Base-by-base conservation (phyloP, 2,797 vertebrate species). In the Pempheris klunzingeri region DNA sequence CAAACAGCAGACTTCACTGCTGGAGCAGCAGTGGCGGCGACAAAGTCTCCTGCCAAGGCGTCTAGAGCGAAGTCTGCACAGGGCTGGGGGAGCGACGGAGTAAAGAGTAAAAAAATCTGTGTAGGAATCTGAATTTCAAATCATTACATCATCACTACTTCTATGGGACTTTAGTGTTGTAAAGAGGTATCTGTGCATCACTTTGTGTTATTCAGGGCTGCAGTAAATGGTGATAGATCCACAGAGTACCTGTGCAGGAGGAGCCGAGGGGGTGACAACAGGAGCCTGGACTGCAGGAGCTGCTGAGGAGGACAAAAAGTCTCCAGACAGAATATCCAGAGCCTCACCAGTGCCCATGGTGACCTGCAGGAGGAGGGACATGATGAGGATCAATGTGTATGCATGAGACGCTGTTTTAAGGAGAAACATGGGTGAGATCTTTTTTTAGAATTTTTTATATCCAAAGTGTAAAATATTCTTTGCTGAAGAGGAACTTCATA, bases 311-410 rank as follows among this genome's bases (percentile, higher is more conserved):
- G 32, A 61, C 20, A 28, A 6, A 20, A 94, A 94, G 70, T 71
- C 93, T 65, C 82, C 92, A 53, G 89, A 89, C 61, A 94, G 78
- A 68, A 94, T 2, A 83, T 94, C 91, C 82, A 94, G 63, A 62
- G 93, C 93, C 0, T 91, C 87, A 2, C 39, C 26, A 0, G 85
- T 24, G 63, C 46, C 85, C 77, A 94, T 63, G 46, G 87, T 83
- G 39, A 89, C 90, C 92, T 95, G 79, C 24, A 60, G 66, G 44
- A 61, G n/a, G 62, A 54, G 4, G 81, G 7, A 18, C 18, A 46
- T 46, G 44, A 46, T 32, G 12, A 64, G 46, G 30, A 57, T 57
- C 10, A 39, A 17, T 5, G 28, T 43, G 22, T 14, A 38, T 22
- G 22, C 1, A 36, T 15, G n/a, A n/a, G n/a, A n/a, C n/a, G n/a